Conservation (phyloP, 1,140 invertebrate genomes). For the Atta texana region DNA sequence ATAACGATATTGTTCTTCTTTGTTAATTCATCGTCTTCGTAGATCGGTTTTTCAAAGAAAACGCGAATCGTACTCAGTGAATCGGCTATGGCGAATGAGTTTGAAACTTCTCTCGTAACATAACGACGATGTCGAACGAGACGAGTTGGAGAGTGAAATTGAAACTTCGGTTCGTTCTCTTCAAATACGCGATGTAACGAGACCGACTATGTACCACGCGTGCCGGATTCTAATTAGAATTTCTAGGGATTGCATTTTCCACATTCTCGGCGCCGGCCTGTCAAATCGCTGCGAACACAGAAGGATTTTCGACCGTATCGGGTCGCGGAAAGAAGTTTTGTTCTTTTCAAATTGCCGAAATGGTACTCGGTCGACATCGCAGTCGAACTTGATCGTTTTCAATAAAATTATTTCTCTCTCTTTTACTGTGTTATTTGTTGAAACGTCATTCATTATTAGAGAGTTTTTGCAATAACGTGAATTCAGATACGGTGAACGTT, state of each 20-base stretch:
- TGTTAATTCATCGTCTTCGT: constrained; percentile 25
- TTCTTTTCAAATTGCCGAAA: neutral
- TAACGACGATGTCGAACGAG: constrained; percentile 44
- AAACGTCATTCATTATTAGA: neutral
- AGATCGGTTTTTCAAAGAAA: constrained; percentile 48
- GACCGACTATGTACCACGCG: constrained; percentile 22
- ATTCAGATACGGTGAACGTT: too few relatives aligned
- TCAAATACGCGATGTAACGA: constrained; percentile 35
- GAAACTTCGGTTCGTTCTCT: constrained; percentile 53
- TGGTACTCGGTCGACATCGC: neutral
- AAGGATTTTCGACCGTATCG: neutral
- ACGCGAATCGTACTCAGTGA: constrained; percentile 10
- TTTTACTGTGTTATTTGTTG: neutral
- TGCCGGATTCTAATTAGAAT: constrained; percentile 58
- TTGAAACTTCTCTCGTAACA: constrained; percentile 55
- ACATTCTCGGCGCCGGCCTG: constrained; percentile 22
- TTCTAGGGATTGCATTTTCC: constrained; percentile 46
- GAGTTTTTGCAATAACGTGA: too few relatives aligned
- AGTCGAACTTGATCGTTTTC: neutral
- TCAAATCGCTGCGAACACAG: constrained; percentile 4
- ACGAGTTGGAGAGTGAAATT: constrained; percentile 58
- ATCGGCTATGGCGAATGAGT: constrained; percentile 29
- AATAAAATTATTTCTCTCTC: neutral
- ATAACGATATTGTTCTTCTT: constrained; percentile 13
- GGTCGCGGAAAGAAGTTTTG: neutral